Conservation (phyloP, 2,113 vertebrate genomes). For the Leptobrachium leishanense region DNA sequence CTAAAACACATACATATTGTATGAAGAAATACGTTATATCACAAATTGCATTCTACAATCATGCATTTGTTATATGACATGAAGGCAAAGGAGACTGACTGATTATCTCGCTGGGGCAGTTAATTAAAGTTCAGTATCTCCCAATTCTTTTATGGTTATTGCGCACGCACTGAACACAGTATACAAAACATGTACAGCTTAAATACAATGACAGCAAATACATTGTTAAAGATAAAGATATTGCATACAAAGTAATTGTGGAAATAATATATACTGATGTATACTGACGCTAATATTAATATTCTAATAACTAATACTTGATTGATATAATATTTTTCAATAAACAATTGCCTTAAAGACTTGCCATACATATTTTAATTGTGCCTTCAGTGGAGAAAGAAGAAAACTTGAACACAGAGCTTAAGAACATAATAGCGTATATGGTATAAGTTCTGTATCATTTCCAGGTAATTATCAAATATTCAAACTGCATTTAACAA, state of each 20-base stretch:
- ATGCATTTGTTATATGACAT: neutral
- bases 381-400: no score
- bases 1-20: neutral
- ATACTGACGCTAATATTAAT: no score
- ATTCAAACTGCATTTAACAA: no score
- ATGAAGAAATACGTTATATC: neutral
- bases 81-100: neutral
- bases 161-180: neutral
- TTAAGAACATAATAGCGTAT: no score
- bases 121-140: neutral
- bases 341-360: no score
- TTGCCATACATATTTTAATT: no score
- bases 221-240: neutral
- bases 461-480: no score
- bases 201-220: neutral
- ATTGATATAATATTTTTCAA: no score
- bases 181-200: neutral
- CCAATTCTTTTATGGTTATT: constrained; percentile 3
- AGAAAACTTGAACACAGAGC: no score
- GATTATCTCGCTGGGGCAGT: neutral
- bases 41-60: constrained; percentile 5
- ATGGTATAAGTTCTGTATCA: no score
- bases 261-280: neutral
- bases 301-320: no score
- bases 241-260: neutral